These are phyloP conservation scores for Parotocinclus haroldoi DNA, from an alignment of 2,797 vertebrate species.

Conservation along the genomic window DNA sequence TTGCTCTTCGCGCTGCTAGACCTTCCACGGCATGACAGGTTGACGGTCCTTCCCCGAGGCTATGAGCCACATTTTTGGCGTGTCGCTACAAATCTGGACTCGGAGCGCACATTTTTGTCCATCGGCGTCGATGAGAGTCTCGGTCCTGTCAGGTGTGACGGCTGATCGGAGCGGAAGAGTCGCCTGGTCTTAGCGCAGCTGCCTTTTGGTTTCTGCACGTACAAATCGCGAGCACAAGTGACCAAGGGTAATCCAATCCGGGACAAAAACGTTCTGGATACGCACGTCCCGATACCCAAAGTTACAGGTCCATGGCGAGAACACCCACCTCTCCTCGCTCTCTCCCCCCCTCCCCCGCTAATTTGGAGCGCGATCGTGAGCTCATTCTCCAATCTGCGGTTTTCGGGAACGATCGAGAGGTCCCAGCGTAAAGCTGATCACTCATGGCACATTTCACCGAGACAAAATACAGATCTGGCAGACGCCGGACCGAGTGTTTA, in stretches of 20 bases:
- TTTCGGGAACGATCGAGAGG: constrained; percentile 51
- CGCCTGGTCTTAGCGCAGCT: not conserved
- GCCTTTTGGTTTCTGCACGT: no score
- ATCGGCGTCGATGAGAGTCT: not conserved
- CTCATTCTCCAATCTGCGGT: constrained; percentile 57
- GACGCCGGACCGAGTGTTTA: constrained; percentile 35
- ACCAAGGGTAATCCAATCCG: no score
- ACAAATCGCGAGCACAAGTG: no score
- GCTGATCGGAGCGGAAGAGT: not conserved
- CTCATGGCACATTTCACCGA: constrained; percentile 56
- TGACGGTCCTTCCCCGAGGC: not conserved
- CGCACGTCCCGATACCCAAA: no score
- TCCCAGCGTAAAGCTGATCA: constrained; percentile 47
- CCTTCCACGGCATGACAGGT: constrained; percentile 17
- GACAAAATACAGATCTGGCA: constrained; percentile 33
- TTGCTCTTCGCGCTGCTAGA: not conserved
- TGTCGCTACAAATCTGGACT: not conserved
- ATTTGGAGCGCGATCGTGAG: constrained; percentile 41
- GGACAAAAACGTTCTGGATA: no score
- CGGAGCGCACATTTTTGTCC: not conserved
- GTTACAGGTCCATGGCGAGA: no score
- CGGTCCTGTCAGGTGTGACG: not conserved
- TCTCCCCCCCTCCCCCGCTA: not conserved
- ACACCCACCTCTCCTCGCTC: no score
- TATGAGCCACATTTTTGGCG: not conserved